phyloP scores from a whole-genome alignment of 1,140 invertebrate genomes.

The Ditylenchus dipsaci region DNA sequence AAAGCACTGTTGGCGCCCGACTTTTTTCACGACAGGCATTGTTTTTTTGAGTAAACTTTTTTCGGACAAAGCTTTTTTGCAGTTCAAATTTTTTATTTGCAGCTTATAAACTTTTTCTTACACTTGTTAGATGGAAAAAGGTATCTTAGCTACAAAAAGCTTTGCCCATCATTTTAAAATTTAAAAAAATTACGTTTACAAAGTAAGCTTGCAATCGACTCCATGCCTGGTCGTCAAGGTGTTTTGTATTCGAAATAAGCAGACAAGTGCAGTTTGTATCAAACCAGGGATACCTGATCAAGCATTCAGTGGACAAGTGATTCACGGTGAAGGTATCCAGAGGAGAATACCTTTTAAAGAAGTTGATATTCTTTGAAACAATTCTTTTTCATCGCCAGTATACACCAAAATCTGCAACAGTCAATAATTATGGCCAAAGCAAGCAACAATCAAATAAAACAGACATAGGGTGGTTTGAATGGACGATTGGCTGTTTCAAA shows the following conservation, averaged over 20 bases:
- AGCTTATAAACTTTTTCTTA: too few relatives aligned
- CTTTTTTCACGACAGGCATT: too few relatives aligned
- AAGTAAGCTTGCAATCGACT: conserved; percentile 47
- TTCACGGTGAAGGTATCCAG: conserved; percentile 44
- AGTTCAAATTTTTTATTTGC: too few relatives aligned
- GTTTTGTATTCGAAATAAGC: conserved; percentile 46
- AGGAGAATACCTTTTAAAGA: conserved; percentile 38
- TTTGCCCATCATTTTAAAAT: too few relatives aligned
- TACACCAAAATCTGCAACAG: conserved; percentile 48
- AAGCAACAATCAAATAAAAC: not conserved
- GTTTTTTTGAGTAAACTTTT: too few relatives aligned
- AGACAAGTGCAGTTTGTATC: conserved; percentile 35
- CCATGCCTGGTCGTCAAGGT: conserved; percentile 48
- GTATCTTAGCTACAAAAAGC: too few relatives aligned
- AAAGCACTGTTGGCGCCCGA: too few relatives aligned
- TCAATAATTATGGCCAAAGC: not conserved
- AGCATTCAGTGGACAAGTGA: conserved; percentile 32
- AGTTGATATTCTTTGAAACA: conserved; percentile 33
- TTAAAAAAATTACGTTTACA: conserved; percentile 37
- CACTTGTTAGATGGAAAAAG: too few relatives aligned
- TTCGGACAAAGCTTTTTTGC: too few relatives aligned
- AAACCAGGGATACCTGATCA: conserved; percentile 41
- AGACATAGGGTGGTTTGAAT: not conserved
- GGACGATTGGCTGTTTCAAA: not conserved
- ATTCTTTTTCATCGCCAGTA: conserved; percentile 39